These are phyloP conservation scores for Lepidothrix coronata DNA, from an alignment of 2,113 vertebrate species.

Conservation along the genomic window DNA sequence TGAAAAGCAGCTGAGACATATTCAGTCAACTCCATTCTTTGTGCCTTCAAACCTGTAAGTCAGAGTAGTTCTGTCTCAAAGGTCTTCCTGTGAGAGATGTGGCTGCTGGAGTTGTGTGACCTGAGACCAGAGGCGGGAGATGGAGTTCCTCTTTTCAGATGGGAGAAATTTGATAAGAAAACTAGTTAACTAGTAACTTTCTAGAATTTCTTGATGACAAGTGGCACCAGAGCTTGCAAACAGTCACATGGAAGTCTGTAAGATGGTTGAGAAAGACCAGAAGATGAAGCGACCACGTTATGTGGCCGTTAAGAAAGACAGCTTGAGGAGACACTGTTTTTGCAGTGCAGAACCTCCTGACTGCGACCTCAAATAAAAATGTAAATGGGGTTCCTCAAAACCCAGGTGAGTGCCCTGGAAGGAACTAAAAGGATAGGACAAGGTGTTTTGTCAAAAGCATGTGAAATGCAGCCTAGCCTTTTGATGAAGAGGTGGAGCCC, in stretches of 20 bases:
- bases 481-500: background rate
- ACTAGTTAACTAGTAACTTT: background rate
- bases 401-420: background rate
- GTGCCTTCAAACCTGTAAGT: background rate
- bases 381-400: background rate
- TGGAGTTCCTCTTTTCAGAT: background rate
- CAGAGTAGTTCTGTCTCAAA: background rate
- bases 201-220: background rate
- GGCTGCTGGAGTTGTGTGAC: background rate
- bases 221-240: background rate
- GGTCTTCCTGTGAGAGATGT: background rate
- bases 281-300: background rate
- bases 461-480: background rate
- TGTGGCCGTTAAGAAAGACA: background rate
- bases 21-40: background rate
- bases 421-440: background rate
- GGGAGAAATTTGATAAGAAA: background rate
- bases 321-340: background rate
- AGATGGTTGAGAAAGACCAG: background rate
- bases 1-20: background rate
- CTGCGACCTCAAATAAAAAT: background rate
- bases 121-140: background rate
- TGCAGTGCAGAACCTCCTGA: background rate
- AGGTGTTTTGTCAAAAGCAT: accelerated
- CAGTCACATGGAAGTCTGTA: background rate